Conservation (phyloP, 2,888 invertebrate genomes). For the Microctonus brassicae region DNA sequence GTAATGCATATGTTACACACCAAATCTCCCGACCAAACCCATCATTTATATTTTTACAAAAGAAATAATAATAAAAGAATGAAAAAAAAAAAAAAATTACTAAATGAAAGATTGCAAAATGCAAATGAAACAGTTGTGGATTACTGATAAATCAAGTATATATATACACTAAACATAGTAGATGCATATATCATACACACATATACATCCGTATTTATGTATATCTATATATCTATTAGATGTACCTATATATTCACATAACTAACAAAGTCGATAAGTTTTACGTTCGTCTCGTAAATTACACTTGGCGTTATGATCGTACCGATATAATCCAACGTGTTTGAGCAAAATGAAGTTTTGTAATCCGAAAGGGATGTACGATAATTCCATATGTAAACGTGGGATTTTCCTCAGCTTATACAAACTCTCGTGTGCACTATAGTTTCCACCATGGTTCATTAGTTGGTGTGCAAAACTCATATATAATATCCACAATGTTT, state of each 20-base stretch:
- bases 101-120: not conserved
- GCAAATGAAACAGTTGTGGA: not conserved
- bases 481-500: slow-evolving; percentile 4
- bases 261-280: not conserved
- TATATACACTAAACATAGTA: too few relatives aligned
- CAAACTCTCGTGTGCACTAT: slow-evolving; percentile 24
- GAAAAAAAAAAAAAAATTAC: not conserved
- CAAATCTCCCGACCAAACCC: not conserved
- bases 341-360: slow-evolving; percentile 31
- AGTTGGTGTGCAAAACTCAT: slow-evolving; percentile 10
- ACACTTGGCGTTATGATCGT: slow-evolving; percentile 8
- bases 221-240: too few relatives aligned
- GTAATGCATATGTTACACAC: not conserved
- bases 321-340: slow-evolving; percentile 26
- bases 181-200: too few relatives aligned
- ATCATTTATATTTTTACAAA: not conserved
- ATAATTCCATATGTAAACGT: slow-evolving; percentile 38
- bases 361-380: slow-evolving; percentile 33
- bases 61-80: not conserved
- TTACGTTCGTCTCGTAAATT: slow-evolving; percentile 26
- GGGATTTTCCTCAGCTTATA: slow-evolving; percentile 38
- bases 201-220: too few relatives aligned
- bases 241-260: not conserved
- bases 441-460: slow-evolving; percentile 21
- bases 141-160: not conserved